Conservation (phyloP, 2,888 invertebrate genomes). For the Mimas tiliae region DNA sequence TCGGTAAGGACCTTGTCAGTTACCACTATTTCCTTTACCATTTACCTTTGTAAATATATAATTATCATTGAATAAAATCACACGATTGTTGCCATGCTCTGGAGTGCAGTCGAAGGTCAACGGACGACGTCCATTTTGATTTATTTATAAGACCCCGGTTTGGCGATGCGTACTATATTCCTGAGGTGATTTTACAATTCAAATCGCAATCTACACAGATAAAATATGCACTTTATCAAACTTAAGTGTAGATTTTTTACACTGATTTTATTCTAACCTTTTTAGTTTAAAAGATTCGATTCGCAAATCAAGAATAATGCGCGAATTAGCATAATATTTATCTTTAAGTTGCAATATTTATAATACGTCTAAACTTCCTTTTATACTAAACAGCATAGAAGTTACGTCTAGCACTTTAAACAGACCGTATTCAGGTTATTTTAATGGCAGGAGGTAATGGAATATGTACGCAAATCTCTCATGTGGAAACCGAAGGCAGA, state of each 20-base stretch:
- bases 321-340: no score
- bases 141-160: conserved; percentile 29
- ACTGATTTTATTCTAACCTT: neutral
- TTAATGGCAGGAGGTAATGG: conserved; percentile 25
- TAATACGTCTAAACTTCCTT: neutral
- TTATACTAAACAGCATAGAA: neutral
- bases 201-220: neutral
- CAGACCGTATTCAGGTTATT: conserved; percentile 31
- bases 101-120: conserved; percentile 44
- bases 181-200: conserved; percentile 4
- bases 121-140: conserved; percentile 38
- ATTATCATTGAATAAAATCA: conserved; percentile 30
- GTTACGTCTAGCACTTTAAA: neutral
- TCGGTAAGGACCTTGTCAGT: conserved; percentile 22
- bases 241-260: neutral
- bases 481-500: conserved; percentile 9
- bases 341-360: no score
- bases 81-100: conserved; percentile 38
- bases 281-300: neutral
- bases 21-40: no score
- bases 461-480: conserved; percentile 10
- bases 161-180: conserved; percentile 15
- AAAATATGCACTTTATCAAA: neutral
- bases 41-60: conserved; percentile 28
- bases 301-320: no score